Evolutionary conservation across 1,140 invertebrate genomes (phyloP).

Genomic region (Nasonia longicornis): DNA sequence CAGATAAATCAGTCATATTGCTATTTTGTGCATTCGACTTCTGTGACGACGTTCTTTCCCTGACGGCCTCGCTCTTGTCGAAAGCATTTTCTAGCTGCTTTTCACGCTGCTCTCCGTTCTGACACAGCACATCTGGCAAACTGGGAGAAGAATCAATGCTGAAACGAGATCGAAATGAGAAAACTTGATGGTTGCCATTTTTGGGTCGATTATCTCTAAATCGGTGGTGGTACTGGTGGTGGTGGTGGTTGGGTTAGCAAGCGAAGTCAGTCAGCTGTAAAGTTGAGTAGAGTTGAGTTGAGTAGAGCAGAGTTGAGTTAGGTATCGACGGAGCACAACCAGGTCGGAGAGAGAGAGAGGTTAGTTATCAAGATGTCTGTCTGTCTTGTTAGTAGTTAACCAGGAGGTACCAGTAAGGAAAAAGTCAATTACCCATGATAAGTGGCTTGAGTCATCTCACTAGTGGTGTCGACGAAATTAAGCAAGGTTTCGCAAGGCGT

Average conservation of each 20-base stretch:
- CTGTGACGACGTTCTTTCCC: neutral
- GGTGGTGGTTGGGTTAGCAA: neutral
- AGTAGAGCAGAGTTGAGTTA: conserved; percentile 4
- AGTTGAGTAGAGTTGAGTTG: neutral
- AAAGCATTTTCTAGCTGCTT: conserved; percentile 11
- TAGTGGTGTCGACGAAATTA: conserved; percentile 21
- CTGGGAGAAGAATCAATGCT: conserved; percentile 14
- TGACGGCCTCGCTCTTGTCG: neutral
- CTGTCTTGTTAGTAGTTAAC: neutral
- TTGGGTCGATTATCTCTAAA: neutral
- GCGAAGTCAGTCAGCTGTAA: neutral
- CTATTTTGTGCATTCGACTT: conserved; percentile 42
- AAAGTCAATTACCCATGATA: conserved; percentile 38
- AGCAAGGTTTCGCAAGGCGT: conserved; percentile 56
- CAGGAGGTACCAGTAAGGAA: conserved; percentile 1
- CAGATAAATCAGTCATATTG: conserved; percentile 48
- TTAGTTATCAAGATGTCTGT: conserved; percentile 8
- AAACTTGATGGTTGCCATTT: conserved; percentile 4
- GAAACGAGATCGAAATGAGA: conserved; percentile 27
- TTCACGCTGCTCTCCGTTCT: conserved; percentile 14
- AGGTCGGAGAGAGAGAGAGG: neutral
- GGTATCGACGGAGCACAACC: neutral
- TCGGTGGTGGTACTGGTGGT: neutral
- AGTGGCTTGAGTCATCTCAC: conserved; percentile 2
- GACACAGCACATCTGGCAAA: neutral